Evolutionary conservation across 2,797 vertebrate species (phyloP).

Genomic region (Centropyge bicolor): DNA sequence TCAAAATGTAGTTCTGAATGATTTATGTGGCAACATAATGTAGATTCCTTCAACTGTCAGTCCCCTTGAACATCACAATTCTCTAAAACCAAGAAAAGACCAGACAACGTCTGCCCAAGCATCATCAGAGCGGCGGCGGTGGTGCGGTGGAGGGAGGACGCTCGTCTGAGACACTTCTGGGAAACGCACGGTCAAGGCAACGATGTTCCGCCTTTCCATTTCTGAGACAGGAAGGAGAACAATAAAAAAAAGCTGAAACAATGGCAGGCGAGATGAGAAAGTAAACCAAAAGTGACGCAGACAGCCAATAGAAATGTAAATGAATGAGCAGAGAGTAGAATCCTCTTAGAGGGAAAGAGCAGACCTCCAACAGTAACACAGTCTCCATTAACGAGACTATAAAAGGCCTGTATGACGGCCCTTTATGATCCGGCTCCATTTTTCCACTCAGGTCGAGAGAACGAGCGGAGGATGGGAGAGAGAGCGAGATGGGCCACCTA

Average conservation of each 20-base stretch:
- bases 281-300: conserved; percentile 18
- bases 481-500: conserved; percentile 31
- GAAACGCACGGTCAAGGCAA: conserved; percentile 10
- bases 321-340: conserved; percentile 29
- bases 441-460: conserved; percentile 54
- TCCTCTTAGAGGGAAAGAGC: conserved; percentile 39
- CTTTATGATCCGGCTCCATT: conserved; percentile 56
- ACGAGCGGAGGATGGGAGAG: conserved; percentile 25
- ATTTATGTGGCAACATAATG: conserved; percentile 52
- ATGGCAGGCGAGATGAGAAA: conserved; percentile 16
- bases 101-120: conserved; percentile 25
- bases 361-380: conserved; percentile 35
- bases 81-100: not conserved
- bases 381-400: conserved; percentile 57
- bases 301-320: conserved; percentile 31
- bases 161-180: conserved; percentile 16
- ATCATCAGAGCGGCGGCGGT: not conserved
- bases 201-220: conserved; percentile 9
- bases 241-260: conserved; percentile 34
- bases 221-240: conserved; percentile 28
- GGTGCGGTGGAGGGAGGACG: not conserved
- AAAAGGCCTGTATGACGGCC: conserved; percentile 44
- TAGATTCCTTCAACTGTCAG: conserved; percentile 38
- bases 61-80: conserved; percentile 17
- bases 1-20: conserved; percentile 48